Base-by-base conservation (phyloP, 2,113 vertebrate species). In the Castor canadensis region DNA sequence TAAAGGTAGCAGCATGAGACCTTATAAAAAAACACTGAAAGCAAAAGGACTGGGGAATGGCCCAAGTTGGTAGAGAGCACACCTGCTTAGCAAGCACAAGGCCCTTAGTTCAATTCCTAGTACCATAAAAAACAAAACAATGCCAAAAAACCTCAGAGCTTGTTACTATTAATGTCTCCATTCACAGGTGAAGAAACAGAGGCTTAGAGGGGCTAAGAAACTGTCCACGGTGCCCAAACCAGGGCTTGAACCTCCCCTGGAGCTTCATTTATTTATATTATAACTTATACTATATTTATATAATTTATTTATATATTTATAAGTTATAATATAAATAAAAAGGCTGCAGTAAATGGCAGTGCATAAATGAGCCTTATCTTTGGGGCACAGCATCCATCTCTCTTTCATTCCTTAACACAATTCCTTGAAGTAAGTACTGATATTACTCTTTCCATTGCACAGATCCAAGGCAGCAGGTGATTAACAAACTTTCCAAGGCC, bases 401-500 rank as follows among this genome's bases (percentile, higher is more conserved):
- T 58, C 17, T 88, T 88, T 77, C 62, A 93, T 83, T 83, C 47
- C 6, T 56, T 87, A 38, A 47, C 35, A 79, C 81, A 62, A 67
- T 22, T 84, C 30, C 86, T 13, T 73, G 47, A 89, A 30, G 22
- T 87, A 75, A 20, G 24, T 83, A 49, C 32, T 91, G 45, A 38
- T 75, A 35, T 49, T 75, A 56, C 6, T 43, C 28, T 88, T 83
- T 76, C n/a, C 67, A 71, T 62, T 92, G 71, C 40, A 88, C 30
- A 77, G 52, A 91, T 40, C 17, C 66, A 91, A 84, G 72, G 35
- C 16, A 79, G 40, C 56, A 81, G 15, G 13, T 94, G 43, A 26
- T 92, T 94, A 93, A 93, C 43, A 83, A 79, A 91, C 17, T 92
- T 94, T 71, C 80, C 30, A 66, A 89, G n/a, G 79, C 76, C 9